These are phyloP conservation scores for Onychomys arenicola DNA, from an alignment of 2,797 vertebrate species.

Conservation along the genomic window DNA sequence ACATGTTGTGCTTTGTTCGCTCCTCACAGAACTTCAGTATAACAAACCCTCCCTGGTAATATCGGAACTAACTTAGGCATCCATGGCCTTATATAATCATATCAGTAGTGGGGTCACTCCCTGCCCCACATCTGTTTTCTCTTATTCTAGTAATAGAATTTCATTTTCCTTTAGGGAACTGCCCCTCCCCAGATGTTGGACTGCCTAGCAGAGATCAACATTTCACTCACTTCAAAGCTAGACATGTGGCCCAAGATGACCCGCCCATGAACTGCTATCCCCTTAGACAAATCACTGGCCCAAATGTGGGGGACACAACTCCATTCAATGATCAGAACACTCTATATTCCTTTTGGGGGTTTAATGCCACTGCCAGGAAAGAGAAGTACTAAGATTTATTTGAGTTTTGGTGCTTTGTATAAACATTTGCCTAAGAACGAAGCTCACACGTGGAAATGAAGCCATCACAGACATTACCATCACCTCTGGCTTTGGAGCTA, in stretches of 20 bases:
- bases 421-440: background rate
- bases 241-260: background rate
- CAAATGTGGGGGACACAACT: background rate
- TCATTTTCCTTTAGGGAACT: conserved; percentile 23
- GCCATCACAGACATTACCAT: background rate
- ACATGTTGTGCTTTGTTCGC: background rate
- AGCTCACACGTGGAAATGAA: background rate
- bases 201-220: background rate
- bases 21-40: background rate
- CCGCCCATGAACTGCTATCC: background rate
- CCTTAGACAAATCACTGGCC: background rate
- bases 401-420: background rate
- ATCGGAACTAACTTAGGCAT: background rate
- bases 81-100: background rate
- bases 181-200: background rate
- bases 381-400: background rate
- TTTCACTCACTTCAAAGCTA: conserved; percentile 2
- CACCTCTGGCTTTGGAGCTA: background rate
- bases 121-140: background rate
- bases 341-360: background rate
- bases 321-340: background rate
- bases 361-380: conserved; percentile 17
- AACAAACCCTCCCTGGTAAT: background rate
- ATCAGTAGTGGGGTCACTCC: background rate
- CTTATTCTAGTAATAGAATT: conserved; percentile 18